phyloP scores from a whole-genome alignment of 2,797 vertebrate genomes.

The Neosilurus hyrtlii region DNA sequence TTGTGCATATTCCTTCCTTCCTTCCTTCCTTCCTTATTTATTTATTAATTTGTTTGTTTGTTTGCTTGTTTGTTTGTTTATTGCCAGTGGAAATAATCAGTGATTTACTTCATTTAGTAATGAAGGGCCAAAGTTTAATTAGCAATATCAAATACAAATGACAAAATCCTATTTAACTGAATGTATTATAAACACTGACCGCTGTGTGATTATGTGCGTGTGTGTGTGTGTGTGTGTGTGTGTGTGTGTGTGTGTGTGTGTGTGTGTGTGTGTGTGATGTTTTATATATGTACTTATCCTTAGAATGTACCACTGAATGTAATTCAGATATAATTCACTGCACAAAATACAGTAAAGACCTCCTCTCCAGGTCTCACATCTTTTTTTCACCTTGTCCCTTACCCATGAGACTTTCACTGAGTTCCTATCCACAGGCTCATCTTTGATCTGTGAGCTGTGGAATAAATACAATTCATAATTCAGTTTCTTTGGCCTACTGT shows the following conservation, averaged over 20 bases:
- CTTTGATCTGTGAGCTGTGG: constrained; percentile 55
- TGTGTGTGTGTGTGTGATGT: background rate
- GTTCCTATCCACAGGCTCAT: constrained; percentile 53
- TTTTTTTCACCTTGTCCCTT: constrained; percentile 29
- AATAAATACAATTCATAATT: constrained; percentile 60
- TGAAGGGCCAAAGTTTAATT: too few relatives aligned
- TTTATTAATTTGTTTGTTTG: too few relatives aligned
- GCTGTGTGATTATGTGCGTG: background rate
- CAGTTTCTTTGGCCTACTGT: constrained; percentile 50
- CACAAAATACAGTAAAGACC: constrained; percentile 27
- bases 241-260: background rate
- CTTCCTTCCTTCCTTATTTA: too few relatives aligned
- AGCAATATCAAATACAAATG: too few relatives aligned
- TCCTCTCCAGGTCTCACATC: constrained; percentile 22
- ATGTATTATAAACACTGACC: too few relatives aligned
- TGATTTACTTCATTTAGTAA: too few relatives aligned
- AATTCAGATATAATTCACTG: constrained; percentile 38
- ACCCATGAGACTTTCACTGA: constrained; percentile 35
- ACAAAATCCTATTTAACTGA: too few relatives aligned
- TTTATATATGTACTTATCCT: constrained; percentile 7
- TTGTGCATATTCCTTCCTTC: too few relatives aligned
- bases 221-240: background rate
- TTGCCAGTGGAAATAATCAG: too few relatives aligned
- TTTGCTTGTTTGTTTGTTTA: too few relatives aligned
- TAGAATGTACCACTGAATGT: constrained; percentile 27